phyloP scores from a whole-genome alignment of 1,140 invertebrate species.

The Caerostris extrusa region DNA sequence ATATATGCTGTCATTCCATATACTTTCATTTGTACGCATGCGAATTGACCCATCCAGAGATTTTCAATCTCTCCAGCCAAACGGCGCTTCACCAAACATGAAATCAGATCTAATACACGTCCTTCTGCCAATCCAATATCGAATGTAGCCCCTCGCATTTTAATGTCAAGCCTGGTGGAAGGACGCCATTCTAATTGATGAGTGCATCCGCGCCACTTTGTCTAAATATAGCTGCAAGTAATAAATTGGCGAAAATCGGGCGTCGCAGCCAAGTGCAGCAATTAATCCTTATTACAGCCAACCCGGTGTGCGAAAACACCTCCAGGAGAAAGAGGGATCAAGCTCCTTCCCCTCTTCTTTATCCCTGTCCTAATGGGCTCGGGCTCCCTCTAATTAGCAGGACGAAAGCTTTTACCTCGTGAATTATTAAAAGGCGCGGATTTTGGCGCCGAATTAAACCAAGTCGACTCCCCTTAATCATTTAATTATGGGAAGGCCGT shows the following conservation, averaged over 20 bases:
- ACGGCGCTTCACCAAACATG: not conserved
- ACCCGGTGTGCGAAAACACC: constrained; percentile 71
- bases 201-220: not conserved
- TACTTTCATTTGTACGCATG: too few relatives aligned
- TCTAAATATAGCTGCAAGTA: constrained; percentile 18
- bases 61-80: too few relatives aligned
- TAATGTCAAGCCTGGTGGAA: not conserved
- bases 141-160: not conserved
- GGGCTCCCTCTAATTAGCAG: constrained; percentile 73
- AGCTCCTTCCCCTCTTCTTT: constrained; percentile 23
- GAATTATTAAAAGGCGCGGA: constrained; percentile 77
- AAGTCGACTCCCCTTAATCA: constrained; percentile 70
- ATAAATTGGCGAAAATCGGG: constrained; percentile 23
- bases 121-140: not conserved
- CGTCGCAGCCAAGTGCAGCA: constrained; percentile 47
- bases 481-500: constrained; percentile 76
- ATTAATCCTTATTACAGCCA: constrained; percentile 72
- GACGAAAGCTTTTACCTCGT: constrained; percentile 75
- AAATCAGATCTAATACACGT: not conserved
- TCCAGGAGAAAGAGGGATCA: constrained; percentile 63
- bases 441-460: constrained; percentile 77
- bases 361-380: constrained; percentile 45
- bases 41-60: too few relatives aligned
- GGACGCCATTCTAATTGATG: not conserved
- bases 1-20: not conserved